Evolutionary conservation across 35 echinoderm and acorn worm species (phyloP), one percentile per base, ranked within the genome.

Genomic region (Heliocidaris tuberculata): DNA sequence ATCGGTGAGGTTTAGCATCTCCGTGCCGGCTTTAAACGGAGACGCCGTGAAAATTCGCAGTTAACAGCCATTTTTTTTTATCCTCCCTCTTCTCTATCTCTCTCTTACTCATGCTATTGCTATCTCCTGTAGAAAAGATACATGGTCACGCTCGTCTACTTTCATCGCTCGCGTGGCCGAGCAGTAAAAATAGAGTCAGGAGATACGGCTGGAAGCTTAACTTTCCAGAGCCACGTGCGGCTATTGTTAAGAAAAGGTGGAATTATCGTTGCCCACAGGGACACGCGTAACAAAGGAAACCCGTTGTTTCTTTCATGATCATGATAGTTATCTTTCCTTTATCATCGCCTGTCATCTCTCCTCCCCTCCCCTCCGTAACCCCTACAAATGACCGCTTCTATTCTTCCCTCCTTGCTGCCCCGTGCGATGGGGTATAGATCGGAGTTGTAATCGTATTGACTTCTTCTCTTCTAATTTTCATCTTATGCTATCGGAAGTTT

Each of bases 361-460:
- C 31, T 27, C 87, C 86, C 86, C 87, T 17, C 47, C 87, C 24
- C 32, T 27, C 31, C 19, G 15, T 89, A 89, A 89, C 87, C 31
- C 70, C 87, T 42, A 48, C 47, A 89, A 89, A 89, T 89, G 87
- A 89, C 87, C 32, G 47, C 15, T n/a, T 48, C 31, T 15, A 47
- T 89, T 89, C 87, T 47, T 89, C 7, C 31, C 31, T 89, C 12
- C 31, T 48, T 9, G 31, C 87, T 31, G 47, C 87, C 32, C 47
- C 31, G 24, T 48, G 87, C 87, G 65, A 78, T 78, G 31, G 9
- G 87, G 87, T 15, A 89, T 47, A 89, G 31, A 89, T 89, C 31
- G 87, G 87, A 47, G 87, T 89, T 32, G 87, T 89, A 89, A 89
- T 89, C 31, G 87, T 47, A 48, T 89, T 89, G 87, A 89, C 87